Percentiles rank a stretch among this genome's conserved stretches.
Evolutionary conservation across 2,113 vertebrate genomes (phyloP).

Genomic region (Myocastor coypus): DNA sequence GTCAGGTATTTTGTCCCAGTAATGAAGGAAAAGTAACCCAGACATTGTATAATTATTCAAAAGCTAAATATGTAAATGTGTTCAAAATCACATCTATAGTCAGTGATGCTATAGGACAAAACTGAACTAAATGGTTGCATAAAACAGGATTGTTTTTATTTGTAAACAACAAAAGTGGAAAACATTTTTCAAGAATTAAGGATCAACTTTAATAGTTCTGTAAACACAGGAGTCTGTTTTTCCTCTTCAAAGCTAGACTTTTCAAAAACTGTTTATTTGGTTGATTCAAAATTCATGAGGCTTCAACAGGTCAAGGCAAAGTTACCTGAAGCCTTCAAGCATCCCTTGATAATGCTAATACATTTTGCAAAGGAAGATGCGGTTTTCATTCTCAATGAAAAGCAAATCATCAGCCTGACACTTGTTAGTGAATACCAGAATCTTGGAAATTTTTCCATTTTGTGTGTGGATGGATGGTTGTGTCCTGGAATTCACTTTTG

Average conservation of each 20-base stretch:
- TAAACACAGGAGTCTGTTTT: not conserved
- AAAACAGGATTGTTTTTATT: not conserved
- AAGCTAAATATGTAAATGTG: not conserved
- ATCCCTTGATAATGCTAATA: not conserved
- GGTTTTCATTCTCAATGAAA: slow-evolving; percentile 22
- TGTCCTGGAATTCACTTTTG: not conserved
- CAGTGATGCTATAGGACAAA: not conserved
- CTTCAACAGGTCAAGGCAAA: not conserved
- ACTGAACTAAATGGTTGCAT: not conserved
- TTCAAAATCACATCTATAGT: not conserved
- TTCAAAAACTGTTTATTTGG: not conserved
- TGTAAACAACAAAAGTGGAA: not conserved
- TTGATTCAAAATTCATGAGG: not conserved
- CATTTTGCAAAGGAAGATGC: not conserved
- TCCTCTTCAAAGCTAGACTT: not conserved
- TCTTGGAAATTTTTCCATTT: not conserved
- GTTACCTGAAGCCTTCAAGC: not conserved
- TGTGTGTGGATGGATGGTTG: not conserved
- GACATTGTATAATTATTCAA: not conserved
- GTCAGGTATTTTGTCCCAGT: too few species aligned
- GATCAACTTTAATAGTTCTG: not conserved
- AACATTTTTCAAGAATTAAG: not conserved
- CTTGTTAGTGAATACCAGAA: not conserved
- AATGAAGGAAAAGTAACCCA: too few species aligned
- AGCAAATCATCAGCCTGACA: not conserved